Evolutionary conservation across 2,888 invertebrate species (phyloP).

Genomic region (Mythimna pallens): DNA sequence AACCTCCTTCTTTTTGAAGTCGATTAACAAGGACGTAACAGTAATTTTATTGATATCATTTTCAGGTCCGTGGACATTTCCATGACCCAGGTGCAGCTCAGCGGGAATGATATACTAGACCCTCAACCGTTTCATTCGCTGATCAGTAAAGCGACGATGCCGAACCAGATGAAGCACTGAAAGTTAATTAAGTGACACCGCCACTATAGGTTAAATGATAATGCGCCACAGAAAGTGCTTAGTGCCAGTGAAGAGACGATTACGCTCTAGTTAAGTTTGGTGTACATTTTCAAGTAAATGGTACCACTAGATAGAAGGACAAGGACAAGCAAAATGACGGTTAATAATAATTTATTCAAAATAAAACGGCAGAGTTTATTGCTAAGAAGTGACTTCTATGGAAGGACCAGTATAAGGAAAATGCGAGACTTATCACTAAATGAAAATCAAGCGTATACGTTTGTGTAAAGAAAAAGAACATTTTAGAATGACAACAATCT

Average conservation of each 20-base stretch:
- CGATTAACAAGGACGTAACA: not conserved
- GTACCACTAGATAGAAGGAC: not conserved
- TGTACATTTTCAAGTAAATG: not conserved
- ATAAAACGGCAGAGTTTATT: not conserved
- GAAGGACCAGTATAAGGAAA: not conserved
- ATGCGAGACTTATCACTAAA: no score
- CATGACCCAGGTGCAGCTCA: conserved; percentile 44
- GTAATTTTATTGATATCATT: conserved; percentile 20
- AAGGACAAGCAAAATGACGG: not conserved
- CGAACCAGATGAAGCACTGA: not conserved
- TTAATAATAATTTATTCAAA: not conserved
- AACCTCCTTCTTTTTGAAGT: no score
- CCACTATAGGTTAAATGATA: not conserved
- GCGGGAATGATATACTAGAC: conserved; percentile 55
- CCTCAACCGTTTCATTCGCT: conserved; percentile 56
- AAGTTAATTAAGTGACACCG: not conserved
- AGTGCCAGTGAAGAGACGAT: not conserved
- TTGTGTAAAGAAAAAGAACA: not conserved
- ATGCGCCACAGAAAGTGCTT: not conserved
- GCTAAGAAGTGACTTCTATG: not conserved
- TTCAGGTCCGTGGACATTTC: conserved; percentile 60
- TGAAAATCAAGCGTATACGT: not conserved
- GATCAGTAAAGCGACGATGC: conserved; percentile 20
- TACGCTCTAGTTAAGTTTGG: not conserved
- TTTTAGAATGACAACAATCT: not conserved